Evolutionary conservation across 2,113 vertebrate species (phyloP).

Genomic region (Pseudorasbora parva): DNA sequence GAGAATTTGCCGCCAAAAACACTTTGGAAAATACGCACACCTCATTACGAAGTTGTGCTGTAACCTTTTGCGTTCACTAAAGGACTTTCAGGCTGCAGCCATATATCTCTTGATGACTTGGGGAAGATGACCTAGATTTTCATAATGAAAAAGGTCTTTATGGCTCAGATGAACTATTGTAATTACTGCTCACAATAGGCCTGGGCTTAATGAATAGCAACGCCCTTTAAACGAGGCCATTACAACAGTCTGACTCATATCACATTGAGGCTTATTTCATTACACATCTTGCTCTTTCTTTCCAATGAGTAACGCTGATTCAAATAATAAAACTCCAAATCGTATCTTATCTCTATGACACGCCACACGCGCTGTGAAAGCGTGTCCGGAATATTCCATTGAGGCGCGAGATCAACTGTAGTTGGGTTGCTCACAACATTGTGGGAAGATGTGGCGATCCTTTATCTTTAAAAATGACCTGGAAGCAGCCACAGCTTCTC

Average conservation of each 20-base stretch:
- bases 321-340: constrained; percentile 29
- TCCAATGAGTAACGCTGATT: constrained; percentile 32
- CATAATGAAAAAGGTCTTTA: constrained; percentile 51
- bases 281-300: constrained; percentile 46
- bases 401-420: neutral
- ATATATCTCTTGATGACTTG: constrained; percentile 44
- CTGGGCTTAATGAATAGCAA: constrained; percentile 53
- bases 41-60: constrained; percentile 18
- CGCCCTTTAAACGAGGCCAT: constrained; percentile 51
- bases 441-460: neutral
- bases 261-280: constrained; percentile 42
- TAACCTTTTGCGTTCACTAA: constrained; percentile 32
- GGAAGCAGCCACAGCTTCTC: neutral
- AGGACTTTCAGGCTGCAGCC: constrained; percentile 34
- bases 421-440: neutral
- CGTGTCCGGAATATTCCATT: constrained; percentile 6
- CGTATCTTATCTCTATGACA: constrained; percentile 27
- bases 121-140: constrained; percentile 51
- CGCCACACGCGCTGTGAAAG: neutral
- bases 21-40: neutral
- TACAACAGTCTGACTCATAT: constrained; percentile 46
- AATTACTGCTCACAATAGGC: constrained; percentile 56
- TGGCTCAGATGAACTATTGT: constrained; percentile 51
- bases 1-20: neutral
- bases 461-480: neutral